Evolutionary conservation across 2,888 invertebrate genomes (phyloP), one percentile per base, ranked within the genome.

Genomic region (Ferdinandea cuprea): DNA sequence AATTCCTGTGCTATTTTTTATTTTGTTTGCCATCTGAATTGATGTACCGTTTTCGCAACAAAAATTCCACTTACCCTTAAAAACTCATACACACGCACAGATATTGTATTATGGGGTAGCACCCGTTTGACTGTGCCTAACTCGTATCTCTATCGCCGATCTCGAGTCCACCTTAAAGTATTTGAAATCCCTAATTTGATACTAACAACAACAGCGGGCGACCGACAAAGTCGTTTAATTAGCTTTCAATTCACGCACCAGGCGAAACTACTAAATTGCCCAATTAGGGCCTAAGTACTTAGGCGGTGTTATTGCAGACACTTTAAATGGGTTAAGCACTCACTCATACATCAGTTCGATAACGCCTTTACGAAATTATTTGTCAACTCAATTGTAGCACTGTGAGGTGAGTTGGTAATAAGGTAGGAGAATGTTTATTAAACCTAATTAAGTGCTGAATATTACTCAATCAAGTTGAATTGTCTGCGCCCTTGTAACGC

Each of bases 221-320:
- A 28, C 28, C 37, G 69, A 58, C 46, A 42, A 52, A 48, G 44
- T 17, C 48, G 30, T 66, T 63, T 59, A 81, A 81, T 77, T 77
- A 37, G 50, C 44, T 44, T 50, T 37, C 58, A 69, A 58, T 76
- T 35, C 61, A 79, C 79, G 79, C 68, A 73, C 37, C 37, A 25
- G 44, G 35, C 52, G 59, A 66, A 79, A 79, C 66, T 73, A 68
- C 28, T 78, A 59, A 78, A 78, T 46, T 59, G 54, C 17, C 59
- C 65, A 79, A 79, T 79, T 79, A 79, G 61, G 37, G 30, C 68
- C 25, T 73, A 79, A 79, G 73, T 66, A 63, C 61, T 68, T 79
- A 42, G 25, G 9, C 9, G 3, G 40, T 54, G 66, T 68, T 54
- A 73, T 79, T 79, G 73, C 48, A 30, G 42, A 54, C 19, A 44